A percentile compares a stretch with the other conserved stretches of the same genome.
These are phyloP conservation scores for Flabesymbios commensalis DNA, from an alignment of 2,888 invertebrate genomes.

Conservation along the genomic window DNA sequence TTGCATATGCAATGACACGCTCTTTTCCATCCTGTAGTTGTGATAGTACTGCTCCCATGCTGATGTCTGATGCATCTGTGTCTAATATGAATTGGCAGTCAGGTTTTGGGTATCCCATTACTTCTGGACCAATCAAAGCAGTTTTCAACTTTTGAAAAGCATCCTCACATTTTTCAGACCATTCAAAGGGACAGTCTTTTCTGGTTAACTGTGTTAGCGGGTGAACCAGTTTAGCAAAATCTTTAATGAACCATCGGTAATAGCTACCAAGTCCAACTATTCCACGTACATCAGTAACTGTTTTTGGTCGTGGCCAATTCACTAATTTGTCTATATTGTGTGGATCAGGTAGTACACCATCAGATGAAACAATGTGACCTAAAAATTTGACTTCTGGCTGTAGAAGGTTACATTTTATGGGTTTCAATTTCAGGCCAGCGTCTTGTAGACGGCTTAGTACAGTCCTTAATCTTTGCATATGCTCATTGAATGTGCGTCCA, in stretches of 20 bases:
- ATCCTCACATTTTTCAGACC: not conserved
- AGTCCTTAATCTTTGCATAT: constrained; percentile 18
- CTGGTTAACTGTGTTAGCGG: constrained; percentile 20
- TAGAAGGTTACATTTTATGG: constrained; percentile 28
- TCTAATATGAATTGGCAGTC: constrained; percentile 22
- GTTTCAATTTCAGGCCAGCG: constrained; percentile 1
- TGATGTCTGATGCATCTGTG: constrained; percentile 23
- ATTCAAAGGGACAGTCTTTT: constrained; percentile 2
- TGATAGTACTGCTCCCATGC: constrained; percentile 24
- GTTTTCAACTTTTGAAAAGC: constrained; percentile 20
- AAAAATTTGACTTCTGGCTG: constrained; percentile 21
- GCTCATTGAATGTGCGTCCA: constrained; percentile 14
- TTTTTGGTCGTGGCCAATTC: constrained; percentile 2
- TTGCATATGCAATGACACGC: too few relatives aligned
- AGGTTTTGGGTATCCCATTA: constrained; percentile 15
- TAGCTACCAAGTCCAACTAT: constrained; percentile 35
- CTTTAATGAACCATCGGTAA: constrained; percentile 23
- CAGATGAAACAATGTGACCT: constrained; percentile 5
- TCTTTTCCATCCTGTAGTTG: too few relatives aligned
- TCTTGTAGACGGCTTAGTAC: constrained; percentile 26
- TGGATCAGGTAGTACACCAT: not conserved
- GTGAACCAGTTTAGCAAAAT: constrained; percentile 17
- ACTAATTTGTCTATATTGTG: not conserved
- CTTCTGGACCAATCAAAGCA: constrained; percentile 13
- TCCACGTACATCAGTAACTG: constrained; percentile 19